Conservation (phyloP, 2,888 invertebrate genomes). For the Acronicta leporina region DNA sequence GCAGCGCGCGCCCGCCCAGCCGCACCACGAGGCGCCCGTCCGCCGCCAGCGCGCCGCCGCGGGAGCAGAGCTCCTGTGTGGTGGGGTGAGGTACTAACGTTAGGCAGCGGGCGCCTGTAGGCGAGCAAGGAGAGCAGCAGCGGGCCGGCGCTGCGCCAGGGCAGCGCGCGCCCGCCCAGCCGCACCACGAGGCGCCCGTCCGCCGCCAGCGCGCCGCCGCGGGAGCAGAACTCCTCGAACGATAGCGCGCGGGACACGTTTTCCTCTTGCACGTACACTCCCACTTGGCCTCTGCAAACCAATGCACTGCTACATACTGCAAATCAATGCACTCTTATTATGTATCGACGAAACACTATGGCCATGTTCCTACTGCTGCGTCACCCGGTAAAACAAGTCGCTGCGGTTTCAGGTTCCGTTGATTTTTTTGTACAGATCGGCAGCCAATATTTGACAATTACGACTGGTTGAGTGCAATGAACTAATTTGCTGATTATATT, state of each 20-base stretch:
- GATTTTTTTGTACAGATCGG: no score
- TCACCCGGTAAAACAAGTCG: no score
- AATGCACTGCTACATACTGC: slow-evolving; percentile 65
- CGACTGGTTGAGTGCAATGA: no score
- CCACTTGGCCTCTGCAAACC: slow-evolving; percentile 83
- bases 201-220: slow-evolving; percentile 95
- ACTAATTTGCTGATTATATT: no score
- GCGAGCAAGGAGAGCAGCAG: slow-evolving; percentile 96
- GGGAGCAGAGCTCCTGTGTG: slow-evolving; percentile 86
- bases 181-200: slow-evolving; percentile 95
- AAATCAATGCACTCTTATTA: background rate
- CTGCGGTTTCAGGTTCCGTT: no score
- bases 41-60: slow-evolving; percentile 95
- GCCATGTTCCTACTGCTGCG: no score
- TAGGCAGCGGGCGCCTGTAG: slow-evolving; percentile 95
- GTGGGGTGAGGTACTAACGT: slow-evolving; percentile 88
- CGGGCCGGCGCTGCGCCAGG: slow-evolving; percentile 97
- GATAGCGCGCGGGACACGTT: slow-evolving; percentile 80
- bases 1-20: slow-evolving; percentile 96
- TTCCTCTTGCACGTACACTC: slow-evolving; percentile 81
- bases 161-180: slow-evolving; percentile 96
- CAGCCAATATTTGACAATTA: no score
- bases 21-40: slow-evolving; percentile 95
- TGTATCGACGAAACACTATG: no score
- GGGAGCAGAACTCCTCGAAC: slow-evolving; percentile 86